Evolutionary conservation across 2,113 vertebrate genomes (phyloP).

Genomic region (Cavia aperea): DNA sequence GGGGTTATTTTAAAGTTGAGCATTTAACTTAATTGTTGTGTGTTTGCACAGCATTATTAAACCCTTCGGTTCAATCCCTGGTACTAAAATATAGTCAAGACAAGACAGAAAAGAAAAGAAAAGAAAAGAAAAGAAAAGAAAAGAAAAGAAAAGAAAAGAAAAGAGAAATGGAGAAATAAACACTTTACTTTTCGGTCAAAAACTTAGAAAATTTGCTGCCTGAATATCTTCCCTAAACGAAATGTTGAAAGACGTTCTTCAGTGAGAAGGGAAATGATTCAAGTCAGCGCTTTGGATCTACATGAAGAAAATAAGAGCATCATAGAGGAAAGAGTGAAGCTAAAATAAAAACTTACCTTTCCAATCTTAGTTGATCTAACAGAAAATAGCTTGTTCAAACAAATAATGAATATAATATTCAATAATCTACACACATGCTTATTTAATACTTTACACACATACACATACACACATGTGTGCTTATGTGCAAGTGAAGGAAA

Average conservation of each 20-base stretch:
- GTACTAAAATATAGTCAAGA: neutral
- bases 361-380: neutral
- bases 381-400: neutral
- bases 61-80: neutral
- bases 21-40: neutral
- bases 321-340: neutral
- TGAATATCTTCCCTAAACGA: neutral
- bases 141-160: no score
- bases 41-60: neutral
- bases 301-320: no score
- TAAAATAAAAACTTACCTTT: neutral
- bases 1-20: neutral
- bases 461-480: no score
- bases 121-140: neutral
- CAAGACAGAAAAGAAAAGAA: neutral
- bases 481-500: neutral
- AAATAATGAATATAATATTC: neutral
- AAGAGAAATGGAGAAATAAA: neutral
- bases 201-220: neutral
- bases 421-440: neutral
- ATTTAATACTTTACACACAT: neutral
- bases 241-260: neutral
- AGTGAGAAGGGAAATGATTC: neutral
- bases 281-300: neutral
- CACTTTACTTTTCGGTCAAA: neutral